phyloP scores from a whole-genome alignment of 2,113 vertebrate species.

The Sigmodon hispidus region DNA sequence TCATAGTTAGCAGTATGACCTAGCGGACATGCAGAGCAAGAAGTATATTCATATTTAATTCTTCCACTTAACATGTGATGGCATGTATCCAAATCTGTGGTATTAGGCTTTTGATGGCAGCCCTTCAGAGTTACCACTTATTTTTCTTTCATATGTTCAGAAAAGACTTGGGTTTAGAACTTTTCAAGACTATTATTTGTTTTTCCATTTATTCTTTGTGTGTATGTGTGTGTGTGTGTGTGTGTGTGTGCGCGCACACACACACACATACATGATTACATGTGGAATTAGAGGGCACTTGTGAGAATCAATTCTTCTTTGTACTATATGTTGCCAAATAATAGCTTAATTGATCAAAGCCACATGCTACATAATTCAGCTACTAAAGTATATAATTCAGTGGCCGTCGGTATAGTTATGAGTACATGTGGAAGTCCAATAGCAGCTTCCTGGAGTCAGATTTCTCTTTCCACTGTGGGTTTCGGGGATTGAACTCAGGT shows the following conservation, averaged over 20 bases:
- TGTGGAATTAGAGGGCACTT: background rate
- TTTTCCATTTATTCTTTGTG: background rate
- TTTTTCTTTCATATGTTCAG: slow-evolving; percentile 23
- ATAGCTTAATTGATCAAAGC: background rate
- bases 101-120: background rate
- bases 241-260: background rate
- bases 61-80: background rate
- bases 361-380: background rate
- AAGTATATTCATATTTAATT: slow-evolving; percentile 42
- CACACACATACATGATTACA: accelerated
- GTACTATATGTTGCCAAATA: background rate
- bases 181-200: slow-evolving; percentile 14
- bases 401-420: background rate
- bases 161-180: slow-evolving; percentile 28
- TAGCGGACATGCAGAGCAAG: background rate
- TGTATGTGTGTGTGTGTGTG: background rate
- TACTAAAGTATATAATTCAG: background rate
- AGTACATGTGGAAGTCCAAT: background rate
- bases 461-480: background rate
- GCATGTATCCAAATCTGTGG: background rate
- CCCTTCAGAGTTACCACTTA: background rate
- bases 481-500: background rate
- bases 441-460: too few species aligned
- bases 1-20: background rate
- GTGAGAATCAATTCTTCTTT: background rate